Evolutionary conservation across 1,140 invertebrate species (phyloP).

Genomic region (Akabosia matsudoensis): DNA sequence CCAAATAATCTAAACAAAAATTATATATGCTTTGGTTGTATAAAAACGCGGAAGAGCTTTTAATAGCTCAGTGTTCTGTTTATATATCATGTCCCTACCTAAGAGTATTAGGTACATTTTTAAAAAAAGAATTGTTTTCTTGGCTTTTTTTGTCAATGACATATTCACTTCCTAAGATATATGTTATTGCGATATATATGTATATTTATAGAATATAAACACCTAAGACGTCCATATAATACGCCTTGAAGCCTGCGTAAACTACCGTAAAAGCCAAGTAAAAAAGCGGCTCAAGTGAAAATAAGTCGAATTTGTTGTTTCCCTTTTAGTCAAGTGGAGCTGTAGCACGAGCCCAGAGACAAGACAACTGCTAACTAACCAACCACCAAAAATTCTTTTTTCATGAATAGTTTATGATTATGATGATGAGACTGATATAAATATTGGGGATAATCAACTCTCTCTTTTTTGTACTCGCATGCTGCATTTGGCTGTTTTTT

Average conservation of each 20-base stretch:
- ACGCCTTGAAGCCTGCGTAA: neutral
- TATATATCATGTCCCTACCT: too few relatives aligned
- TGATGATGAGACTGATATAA: slow-evolving; percentile 1
- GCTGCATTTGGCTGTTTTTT: too few relatives aligned
- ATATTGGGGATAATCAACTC: neutral
- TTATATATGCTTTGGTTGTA: neutral
- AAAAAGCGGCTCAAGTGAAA: neutral
- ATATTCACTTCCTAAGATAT: too few relatives aligned
- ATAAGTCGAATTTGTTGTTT: slow-evolving; percentile 14
- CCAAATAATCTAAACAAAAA: neutral
- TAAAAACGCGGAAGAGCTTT: too few relatives aligned
- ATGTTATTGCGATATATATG: too few relatives aligned
- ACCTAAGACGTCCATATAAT: too few relatives aligned
- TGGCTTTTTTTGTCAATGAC: too few relatives aligned
- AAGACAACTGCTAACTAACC: neutral
- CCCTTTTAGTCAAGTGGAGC: neutral
- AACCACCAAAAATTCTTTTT: neutral
- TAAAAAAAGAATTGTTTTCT: too few relatives aligned
- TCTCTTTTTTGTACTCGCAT: neutral
- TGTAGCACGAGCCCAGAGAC: neutral
- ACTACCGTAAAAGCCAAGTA: neutral
- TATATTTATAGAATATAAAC: too few relatives aligned
- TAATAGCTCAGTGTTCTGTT: too few relatives aligned
- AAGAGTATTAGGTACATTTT: too few relatives aligned
- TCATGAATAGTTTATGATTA: slow-evolving; percentile 19